Conservation (phyloP, 2,113 vertebrate species). For the Gadus chalcogrammus region DNA sequence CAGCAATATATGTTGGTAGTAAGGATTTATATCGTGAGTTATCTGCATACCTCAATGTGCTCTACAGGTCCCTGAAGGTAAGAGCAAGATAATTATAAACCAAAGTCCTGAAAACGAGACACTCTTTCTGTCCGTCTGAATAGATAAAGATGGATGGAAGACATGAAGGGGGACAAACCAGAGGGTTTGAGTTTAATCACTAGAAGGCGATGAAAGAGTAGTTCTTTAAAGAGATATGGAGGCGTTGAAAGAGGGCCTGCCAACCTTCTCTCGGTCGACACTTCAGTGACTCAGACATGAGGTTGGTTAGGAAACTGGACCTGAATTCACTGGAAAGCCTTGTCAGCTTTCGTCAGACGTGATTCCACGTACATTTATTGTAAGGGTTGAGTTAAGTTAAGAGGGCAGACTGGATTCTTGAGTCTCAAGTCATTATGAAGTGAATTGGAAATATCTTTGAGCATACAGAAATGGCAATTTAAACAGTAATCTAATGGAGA, state of each 20-base stretch:
- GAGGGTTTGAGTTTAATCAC: neutral
- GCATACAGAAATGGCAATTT: too few relatives aligned
- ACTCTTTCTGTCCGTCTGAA: neutral
- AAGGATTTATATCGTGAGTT: too few relatives aligned
- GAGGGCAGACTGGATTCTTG: too few relatives aligned
- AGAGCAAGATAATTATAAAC: too few relatives aligned
- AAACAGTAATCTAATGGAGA: too few relatives aligned
- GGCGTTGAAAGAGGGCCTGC: too few relatives aligned
- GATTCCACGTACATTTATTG: neutral
- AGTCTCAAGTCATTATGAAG: too few relatives aligned
- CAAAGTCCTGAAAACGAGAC: neutral
- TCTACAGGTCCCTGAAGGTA: too few relatives aligned
- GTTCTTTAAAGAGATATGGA: neutral
- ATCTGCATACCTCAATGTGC: too few relatives aligned
- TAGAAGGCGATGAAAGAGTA: neutral
- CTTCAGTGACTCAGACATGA: neutral
- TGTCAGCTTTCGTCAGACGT: neutral
- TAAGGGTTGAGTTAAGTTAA: neutral
- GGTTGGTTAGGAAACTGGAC: constrained; percentile 8
- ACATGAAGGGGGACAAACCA: neutral
- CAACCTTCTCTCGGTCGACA: neutral
- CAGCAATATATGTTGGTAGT: too few relatives aligned
- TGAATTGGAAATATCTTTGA: too few relatives aligned
- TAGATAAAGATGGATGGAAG: neutral
- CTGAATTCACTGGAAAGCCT: neutral